Evolutionary conservation across 2,797 vertebrate genomes (phyloP), one percentile per base, ranked within the genome.

Genomic region (Botia kubotai): DNA sequence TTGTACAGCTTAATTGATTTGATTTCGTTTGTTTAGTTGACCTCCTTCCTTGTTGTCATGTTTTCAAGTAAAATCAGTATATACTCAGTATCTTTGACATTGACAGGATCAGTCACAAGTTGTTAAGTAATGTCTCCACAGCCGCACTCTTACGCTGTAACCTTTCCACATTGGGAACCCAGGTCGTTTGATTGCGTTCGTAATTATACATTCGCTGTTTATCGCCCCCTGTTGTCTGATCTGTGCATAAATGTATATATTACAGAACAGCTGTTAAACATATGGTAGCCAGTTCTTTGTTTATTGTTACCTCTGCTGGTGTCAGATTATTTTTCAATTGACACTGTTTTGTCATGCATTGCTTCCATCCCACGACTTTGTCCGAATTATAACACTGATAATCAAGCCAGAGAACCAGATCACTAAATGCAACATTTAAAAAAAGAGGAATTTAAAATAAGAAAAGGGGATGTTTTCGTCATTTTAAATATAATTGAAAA

Each of bases 251-350:
- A 88, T 74, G n/a, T 21, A 21, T 70, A 71, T 36, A 63, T 80
- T 62, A 72, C 43, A 76, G 78, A 86, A 89, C 90, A 91, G 91
- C 92, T 92, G 93, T 86, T 66, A 84, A 84, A 85, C 93, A 93
- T 90, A 91, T 92, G 92, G 90, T 83, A 82, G 87, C 71, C 82
- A 55, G 76, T 80, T 88, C 90, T 91, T 91, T 92, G 91, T 93
- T 91, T 90, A 88, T 91, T 90, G 89, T 90, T 89, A 85, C 83
- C 80, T 43, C 76, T 77, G 80, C 77, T 79, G 74, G 19, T 52
- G 68, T 80, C 80, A 82, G 48, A 74, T 84, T 81, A 83, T 73
- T 71, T 17, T 53, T 77, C 73, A 74, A 78, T 80, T 80, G 75
- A 77, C 57, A 50, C 14, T 52, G 63, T 62, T 81, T 71, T 29